Percentiles rank a stretch among this genome's conserved stretches.
Evolutionary conservation across 2,888 invertebrate genomes (phyloP).

Genomic region (Drosophila borealis): DNA sequence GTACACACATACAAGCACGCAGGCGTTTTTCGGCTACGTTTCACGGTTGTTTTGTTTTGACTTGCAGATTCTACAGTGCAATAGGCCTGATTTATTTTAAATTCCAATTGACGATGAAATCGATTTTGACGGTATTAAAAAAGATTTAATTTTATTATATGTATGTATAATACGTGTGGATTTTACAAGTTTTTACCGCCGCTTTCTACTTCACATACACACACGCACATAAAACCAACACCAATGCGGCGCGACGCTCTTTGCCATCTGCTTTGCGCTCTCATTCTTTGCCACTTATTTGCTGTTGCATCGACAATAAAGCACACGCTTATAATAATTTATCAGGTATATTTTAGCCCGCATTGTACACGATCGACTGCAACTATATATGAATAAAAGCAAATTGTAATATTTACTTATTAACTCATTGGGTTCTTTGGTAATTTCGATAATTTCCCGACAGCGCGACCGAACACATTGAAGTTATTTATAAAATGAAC

Average conservation of each 20-base stretch:
- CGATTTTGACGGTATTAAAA: constrained; percentile 17
- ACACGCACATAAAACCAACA: constrained; percentile 51
- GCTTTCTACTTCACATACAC: constrained; percentile 72
- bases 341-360: constrained; percentile 10
- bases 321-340: constrained; percentile 37
- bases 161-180: constrained; percentile 35
- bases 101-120: constrained; percentile 34
- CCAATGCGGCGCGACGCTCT: constrained; percentile 73
- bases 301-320: constrained; percentile 62
- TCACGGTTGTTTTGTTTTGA: constrained; percentile 64
- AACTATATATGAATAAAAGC: neutral
- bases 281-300: constrained; percentile 78
- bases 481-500: constrained; percentile 63
- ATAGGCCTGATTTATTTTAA: constrained; percentile 16
- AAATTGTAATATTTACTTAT: constrained; percentile 28
- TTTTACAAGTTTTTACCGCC: constrained; percentile 77
- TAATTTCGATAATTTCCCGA: constrained; percentile 36
- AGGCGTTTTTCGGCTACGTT: constrained; percentile 63
- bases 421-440: constrained; percentile 23
- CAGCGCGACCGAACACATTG: constrained; percentile 58
- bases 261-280: constrained; percentile 77
- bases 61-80: constrained; percentile 44
- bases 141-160: constrained; percentile 17
- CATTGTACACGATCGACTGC: constrained; percentile 18
- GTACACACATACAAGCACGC: constrained; percentile 32